Base-by-base conservation (phyloP, 2,888 invertebrate species). In the Ectemnius cavifrons region DNA sequence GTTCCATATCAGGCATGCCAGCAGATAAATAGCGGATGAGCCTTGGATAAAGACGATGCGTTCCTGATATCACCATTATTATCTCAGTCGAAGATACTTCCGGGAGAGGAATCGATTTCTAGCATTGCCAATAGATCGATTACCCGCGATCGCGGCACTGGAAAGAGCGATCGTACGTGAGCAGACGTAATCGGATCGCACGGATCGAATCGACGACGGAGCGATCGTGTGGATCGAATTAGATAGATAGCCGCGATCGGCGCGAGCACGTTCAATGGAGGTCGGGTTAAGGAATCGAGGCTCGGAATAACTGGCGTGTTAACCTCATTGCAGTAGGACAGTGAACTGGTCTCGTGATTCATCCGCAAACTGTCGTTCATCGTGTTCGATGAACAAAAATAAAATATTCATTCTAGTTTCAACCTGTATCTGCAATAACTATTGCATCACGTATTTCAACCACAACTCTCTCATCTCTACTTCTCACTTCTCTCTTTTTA, bases 221-320 rank as follows among this genome's bases (percentile, higher is more conserved):
- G 73, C 78, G 76, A 78, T 80, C 80, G 68, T 71, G 71, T 73
- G 80, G 66, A 77, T 78, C 80, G 79, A 82, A 80, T 80, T 69
- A 70, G 74, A 59, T 49, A 28, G 37, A 37, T 37, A 37, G 59
- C 47, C 52, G 16, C 23, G 47, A 16, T 62, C 63, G n/a, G 20
- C 56, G 49, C 11, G 18, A 64, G 18, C 73, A 60, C 57, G 62
- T 57, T 59, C 66, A 13, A 37, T 62, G 58, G 65, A 61, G 60
- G 58, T 77, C 47, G 52, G 45, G 23, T 20, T 49, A 58, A 59
- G 11, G 27, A 67, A 69, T 75, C 56, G 70, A 56, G 65, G 46
- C 65, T 61, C 58, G 65, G 49, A 58, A 20, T 37, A 18, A n/a
- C 20, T n/a, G 59, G 49, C 18, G 47, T 4, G 47, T n/a, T 57